Evolutionary conservation across 1,140 invertebrate species (phyloP).

Genomic region (Pentalonia nigronervosa): DNA sequence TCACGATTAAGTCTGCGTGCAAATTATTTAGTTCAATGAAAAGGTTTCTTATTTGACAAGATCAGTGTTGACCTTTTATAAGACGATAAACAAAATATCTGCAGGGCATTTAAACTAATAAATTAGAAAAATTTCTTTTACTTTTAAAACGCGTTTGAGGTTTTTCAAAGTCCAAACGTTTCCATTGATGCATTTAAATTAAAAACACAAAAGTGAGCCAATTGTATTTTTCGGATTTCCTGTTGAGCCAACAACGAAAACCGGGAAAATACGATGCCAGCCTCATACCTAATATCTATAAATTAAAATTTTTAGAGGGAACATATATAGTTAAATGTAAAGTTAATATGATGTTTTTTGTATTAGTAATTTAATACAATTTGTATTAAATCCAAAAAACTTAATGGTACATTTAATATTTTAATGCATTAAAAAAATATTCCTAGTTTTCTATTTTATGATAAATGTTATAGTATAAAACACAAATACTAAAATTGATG

Average conservation of each 20-base stretch:
- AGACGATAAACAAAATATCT: background rate
- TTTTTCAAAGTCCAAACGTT: background rate
- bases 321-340: background rate
- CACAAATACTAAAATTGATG: background rate
- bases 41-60: background rate
- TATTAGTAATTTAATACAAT: background rate
- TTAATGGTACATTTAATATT: background rate
- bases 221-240: background rate
- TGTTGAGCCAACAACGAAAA: background rate
- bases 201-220: background rate
- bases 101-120: background rate
- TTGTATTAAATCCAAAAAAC: background rate
- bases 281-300: background rate
- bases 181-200: background rate
- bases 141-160: background rate
- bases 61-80: background rate
- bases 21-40: slow-evolving; percentile 26
- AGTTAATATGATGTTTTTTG: background rate
- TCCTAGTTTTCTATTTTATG: background rate
- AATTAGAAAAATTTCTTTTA: background rate
- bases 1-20: background rate
- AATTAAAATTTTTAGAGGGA: background rate
- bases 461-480: background rate
- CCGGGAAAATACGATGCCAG: background rate
- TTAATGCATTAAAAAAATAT: background rate